Percentiles rank a stretch among this genome's conserved stretches.
These are phyloP conservation scores for Triops cancriformis DNA, from an alignment of 1,140 invertebrate genomes.

Conservation along the genomic window DNA sequence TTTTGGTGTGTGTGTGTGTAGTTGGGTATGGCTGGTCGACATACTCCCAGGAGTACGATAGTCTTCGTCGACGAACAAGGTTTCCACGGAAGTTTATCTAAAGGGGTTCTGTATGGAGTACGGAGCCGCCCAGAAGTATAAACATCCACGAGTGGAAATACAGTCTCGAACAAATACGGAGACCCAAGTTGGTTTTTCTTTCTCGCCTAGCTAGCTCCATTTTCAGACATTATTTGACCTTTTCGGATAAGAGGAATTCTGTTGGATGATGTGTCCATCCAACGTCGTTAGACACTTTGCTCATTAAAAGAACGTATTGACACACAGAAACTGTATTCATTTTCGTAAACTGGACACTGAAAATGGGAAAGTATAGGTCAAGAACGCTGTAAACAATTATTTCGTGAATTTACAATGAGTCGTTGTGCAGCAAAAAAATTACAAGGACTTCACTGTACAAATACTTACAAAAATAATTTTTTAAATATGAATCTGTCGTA, in stretches of 20 bases:
- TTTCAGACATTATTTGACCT: not conserved
- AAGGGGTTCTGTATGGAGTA: not conserved
- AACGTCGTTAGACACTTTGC: not conserved
- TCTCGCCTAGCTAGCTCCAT: not conserved
- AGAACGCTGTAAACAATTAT: too few relatives aligned
- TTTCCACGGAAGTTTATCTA: conserved; percentile 6
- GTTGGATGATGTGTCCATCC: not conserved
- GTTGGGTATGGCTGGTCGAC: not conserved
- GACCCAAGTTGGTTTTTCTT: not conserved
- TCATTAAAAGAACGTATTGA: not conserved
- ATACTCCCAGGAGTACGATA: not conserved
- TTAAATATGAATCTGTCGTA: too few relatives aligned
- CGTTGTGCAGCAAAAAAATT: too few relatives aligned
- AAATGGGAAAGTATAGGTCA: too few relatives aligned
- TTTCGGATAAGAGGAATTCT: not conserved
- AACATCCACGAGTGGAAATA: not conserved
- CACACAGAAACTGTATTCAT: not conserved
- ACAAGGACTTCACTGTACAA: too few relatives aligned
- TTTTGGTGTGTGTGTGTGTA: too few relatives aligned
- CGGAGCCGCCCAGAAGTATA: not conserved
- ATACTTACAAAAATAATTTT: too few relatives aligned
- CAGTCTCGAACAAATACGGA: not conserved
- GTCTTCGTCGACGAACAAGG: not conserved
- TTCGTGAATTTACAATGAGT: too few relatives aligned
- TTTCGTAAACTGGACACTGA: not conserved